These are phyloP conservation scores for Plebejus anna DNA, from an alignment of 2,888 invertebrate species.

Conservation along the genomic window DNA sequence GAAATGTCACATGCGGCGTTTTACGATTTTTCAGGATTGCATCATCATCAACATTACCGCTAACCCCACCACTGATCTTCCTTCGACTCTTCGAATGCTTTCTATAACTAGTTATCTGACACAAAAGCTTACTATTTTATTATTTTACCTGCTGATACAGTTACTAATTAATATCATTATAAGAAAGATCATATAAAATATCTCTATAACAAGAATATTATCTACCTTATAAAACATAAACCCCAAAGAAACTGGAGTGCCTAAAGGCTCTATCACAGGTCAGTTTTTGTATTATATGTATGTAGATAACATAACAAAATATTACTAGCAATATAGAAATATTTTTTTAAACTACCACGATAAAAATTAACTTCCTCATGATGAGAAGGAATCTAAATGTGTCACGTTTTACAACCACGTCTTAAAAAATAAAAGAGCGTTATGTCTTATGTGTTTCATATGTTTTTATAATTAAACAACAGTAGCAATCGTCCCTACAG, in stretches of 20 bases:
- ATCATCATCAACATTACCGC: not conserved
- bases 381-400: conserved; percentile 59
- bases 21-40: conserved; percentile 42
- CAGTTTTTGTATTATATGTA: not conserved
- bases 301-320: not conserved
- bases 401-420: conserved; percentile 44
- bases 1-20: conserved; percentile 67
- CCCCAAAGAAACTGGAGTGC: not conserved
- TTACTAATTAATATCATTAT: not conserved
- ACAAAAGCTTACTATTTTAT: not conserved
- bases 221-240: not conserved
- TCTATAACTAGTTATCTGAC: not conserved
- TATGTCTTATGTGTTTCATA: not conserved
- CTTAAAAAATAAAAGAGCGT: conserved; percentile 34
- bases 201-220: not conserved
- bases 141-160: not conserved
- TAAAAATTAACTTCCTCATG: conserved; percentile 39
- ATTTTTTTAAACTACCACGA: not conserved
- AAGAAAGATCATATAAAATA: not conserved
- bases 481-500: conserved; percentile 26
- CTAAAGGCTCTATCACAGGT: not conserved
- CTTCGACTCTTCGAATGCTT: not conserved
- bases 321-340: not conserved
- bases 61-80: not conserved
- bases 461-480: conserved; percentile 30